Evolutionary conservation across 2,113 vertebrate genomes (phyloP).

Genomic region (Tachysurus fulvidraco): DNA sequence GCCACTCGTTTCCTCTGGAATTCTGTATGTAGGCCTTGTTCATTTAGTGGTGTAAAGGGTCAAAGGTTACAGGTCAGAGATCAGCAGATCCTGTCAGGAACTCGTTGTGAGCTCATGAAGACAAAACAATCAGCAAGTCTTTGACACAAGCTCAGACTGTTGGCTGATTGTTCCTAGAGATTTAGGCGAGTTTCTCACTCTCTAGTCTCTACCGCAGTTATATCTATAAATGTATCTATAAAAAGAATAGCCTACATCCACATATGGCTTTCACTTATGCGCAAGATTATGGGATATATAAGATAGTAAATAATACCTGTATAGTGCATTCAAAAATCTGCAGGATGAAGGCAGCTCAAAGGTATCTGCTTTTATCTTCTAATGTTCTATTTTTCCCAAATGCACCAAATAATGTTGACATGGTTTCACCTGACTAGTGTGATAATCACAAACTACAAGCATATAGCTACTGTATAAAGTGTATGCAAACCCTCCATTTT

Average conservation of each 20-base stretch:
- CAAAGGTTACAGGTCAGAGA: constrained; percentile 28
- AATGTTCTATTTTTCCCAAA: not conserved
- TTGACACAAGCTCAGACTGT: not conserved
- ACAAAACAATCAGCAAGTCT: constrained; percentile 12
- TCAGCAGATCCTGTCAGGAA: constrained; percentile 20
- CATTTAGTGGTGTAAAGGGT: constrained; percentile 20
- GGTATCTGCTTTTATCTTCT: not conserved
- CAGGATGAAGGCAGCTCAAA: not conserved
- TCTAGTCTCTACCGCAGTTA: not conserved
- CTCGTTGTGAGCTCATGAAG: not conserved
- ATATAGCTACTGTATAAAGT: not conserved
- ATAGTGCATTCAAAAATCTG: not conserved
- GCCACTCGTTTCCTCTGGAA: constrained; percentile 18
- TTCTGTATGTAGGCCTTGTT: constrained; percentile 36
- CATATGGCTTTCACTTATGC: not conserved
- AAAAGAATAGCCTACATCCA: not conserved
- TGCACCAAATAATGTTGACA: not conserved
- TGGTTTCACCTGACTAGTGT: not conserved
- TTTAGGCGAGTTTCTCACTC: not conserved
- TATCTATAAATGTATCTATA: not conserved
- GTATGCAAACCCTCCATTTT: not conserved
- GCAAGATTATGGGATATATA: not conserved
- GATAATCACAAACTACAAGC: not conserved
- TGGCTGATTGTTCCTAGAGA: not conserved
- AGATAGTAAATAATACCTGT: not conserved